Base-by-base conservation (phyloP, 1,140 invertebrate species). In the Episyrphus balteatus region DNA sequence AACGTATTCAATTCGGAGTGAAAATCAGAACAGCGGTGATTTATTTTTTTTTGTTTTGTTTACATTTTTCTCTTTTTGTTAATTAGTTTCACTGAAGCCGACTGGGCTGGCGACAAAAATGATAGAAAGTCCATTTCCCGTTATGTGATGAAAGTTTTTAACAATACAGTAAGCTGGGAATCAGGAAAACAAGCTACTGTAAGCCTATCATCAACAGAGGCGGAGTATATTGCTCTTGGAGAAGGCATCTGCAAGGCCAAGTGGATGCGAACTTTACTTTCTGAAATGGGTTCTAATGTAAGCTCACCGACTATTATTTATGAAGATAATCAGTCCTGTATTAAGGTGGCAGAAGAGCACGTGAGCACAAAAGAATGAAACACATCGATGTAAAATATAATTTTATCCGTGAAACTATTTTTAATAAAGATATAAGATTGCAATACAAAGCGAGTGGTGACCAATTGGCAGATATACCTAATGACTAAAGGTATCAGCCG, bases 51-150 rank as follows among this genome's bases (percentile, higher is more conserved):
- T n/a, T n/a, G n/a, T n/a, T n/a, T n/a, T n/a, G n/a, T n/a, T n/a
- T n/a, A n/a, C n/a, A n/a, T n/a, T n/a, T n/a, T n/a, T n/a, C n/a
- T n/a, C n/a, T n/a, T n/a, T 14, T 32, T 44, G 26, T 41, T 62
- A 31, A 50, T 54, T 51, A 60, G 55, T 14, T 72, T 58, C 50
- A 56, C 55, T 48, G 71, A 71, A 61, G 55, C 72, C 34, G 56
- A 68, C 53, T 70, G 57, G 55, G 66, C 58, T 26, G 59, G 46
- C 26, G 48, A 69, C 49, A 21, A 40, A 41, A 49, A 55, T 39
- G 56, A 61, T 40, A 46, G 60, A 39, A 64, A 57, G 55, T 59
- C 58, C 5, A 58, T 50, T 41, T 57, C 21, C 18, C 68, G 67
- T 5, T 70, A 58, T 54, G 45, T 55, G 19, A 60, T 65, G 48